A percentile compares a stretch with the other conserved stretches of the same genome.
Conservation (phyloP, 2,797 vertebrate genomes). For the Petrocephalus sullivani region DNA sequence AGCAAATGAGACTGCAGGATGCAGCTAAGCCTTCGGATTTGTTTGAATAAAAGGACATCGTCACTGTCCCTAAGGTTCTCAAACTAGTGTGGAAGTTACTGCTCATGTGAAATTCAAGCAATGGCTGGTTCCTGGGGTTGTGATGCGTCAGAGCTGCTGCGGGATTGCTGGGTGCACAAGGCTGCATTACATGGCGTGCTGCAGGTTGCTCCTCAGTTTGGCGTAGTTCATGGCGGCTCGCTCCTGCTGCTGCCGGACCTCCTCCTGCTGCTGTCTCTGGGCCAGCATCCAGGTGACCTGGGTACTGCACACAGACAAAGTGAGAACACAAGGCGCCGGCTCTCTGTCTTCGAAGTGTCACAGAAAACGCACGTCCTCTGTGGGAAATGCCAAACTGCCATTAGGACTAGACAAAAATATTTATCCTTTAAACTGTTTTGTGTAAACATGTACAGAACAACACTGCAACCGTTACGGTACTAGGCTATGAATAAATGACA, state of each 20-base stretch:
- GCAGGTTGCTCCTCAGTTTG: constrained; percentile 97
- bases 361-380: not conserved
- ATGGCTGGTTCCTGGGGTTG: not conserved
- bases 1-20: not conserved
- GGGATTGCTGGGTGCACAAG: not conserved
- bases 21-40: not conserved
- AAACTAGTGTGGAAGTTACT: not conserved
- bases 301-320: constrained; percentile 63
- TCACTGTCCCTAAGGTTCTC: not conserved
- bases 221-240: constrained; percentile 96
- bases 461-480: not conserved
- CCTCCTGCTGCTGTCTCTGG: constrained; percentile 91
- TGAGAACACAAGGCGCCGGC: not conserved
- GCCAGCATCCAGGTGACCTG: constrained; percentile 99
- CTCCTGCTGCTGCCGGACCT: constrained; percentile 95
- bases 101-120: not conserved
- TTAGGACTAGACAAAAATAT: not conserved
- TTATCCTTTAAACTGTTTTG: not conserved
- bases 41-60: not conserved
- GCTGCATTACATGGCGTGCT: constrained; percentile 92
- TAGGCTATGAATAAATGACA: not conserved
- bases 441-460: not conserved
- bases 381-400: not conserved
- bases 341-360: not conserved
- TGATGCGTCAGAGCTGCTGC: not conserved